phyloP scores from a whole-genome alignment of 2,797 vertebrate species.

The Enteromius treurensis region DNA sequence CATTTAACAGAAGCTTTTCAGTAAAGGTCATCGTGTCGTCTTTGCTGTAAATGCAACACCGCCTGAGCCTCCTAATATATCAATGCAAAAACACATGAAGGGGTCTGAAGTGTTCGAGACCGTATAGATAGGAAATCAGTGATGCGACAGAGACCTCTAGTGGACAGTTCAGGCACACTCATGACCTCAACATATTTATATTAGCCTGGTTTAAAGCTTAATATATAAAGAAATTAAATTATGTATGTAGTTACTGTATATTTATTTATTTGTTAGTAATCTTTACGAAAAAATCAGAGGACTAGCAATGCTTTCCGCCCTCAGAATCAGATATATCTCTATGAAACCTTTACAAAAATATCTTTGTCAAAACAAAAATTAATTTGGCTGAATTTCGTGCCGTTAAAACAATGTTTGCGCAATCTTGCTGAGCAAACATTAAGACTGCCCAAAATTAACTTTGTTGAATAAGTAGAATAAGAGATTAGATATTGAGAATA shows the following conservation, averaged over 20 bases:
- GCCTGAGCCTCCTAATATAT: slow-evolving; percentile 24
- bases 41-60: slow-evolving; percentile 37
- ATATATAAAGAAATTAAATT: neutral
- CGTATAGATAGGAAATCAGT: neutral
- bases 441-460: too few species aligned
- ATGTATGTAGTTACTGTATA: neutral
- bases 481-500: too few species aligned
- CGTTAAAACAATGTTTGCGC: too few species aligned
- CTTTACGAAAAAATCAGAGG: neutral
- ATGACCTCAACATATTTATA: neutral
- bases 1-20: slow-evolving; percentile 30
- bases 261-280: neutral
- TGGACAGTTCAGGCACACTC: neutral
- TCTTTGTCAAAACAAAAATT: too few species aligned
- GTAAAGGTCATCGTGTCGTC: slow-evolving; percentile 36
- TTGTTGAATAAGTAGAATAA: too few species aligned
- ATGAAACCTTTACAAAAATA: neutral
- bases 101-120: neutral
- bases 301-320: neutral
- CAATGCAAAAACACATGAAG: neutral
- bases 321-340: neutral
- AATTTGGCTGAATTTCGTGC: too few species aligned
- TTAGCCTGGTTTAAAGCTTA: neutral
- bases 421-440: too few species aligned
- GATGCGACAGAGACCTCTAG: slow-evolving; percentile 13